Evolutionary conservation across 1,140 invertebrate species (phyloP), one percentile per base, ranked within the genome.

Genomic region (Glomeris maerens): DNA sequence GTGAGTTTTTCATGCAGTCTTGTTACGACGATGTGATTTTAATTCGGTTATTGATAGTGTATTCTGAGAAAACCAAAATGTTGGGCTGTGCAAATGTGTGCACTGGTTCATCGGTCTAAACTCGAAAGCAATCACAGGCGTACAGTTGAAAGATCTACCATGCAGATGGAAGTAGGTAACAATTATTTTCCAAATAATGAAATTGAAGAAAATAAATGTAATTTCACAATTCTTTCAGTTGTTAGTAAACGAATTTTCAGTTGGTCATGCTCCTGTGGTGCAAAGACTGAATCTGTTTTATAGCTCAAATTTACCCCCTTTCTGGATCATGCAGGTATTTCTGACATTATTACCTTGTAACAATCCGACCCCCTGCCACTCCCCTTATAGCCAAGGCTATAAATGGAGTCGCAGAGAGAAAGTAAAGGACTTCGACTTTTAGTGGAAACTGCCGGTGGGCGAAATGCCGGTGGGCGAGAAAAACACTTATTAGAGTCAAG

Each of bases 91-190:
- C 74, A 80, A 49, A 73, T 81, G 21, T 71, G 74, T 5, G 73
- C 81, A 2, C 61, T 93, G 1, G 69, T 80, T 7, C 66, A 81
- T 25, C 77, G 90, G 38, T 86, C 83, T 53, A 70, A 75, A 47
- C 62, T 90, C 17, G 89, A 97, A 68, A 74, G 74, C 0, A 72
- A 72, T 31, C 78, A 82, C 56, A 77, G 79, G 31, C 74, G 89
- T 52, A 84, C 83, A 0, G 76, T 93, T 10, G 88, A 94, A 60
- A 68, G 91, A 45, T 78, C 87, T 7, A 78, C 95, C 74, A 75
- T 77, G 62, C 93, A 97, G 68, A 72, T 83, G 54, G 83, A 72
- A 59, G 68, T 69, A 72, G 59, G 68, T 69, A 55, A 38, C n/a
- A 20, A 2, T 1, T 48, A 17, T 5, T 47, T n/a, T 50, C 49